phyloP scores from a whole-genome alignment of 2,797 vertebrate species.

The Halcyon leucocephala region DNA sequence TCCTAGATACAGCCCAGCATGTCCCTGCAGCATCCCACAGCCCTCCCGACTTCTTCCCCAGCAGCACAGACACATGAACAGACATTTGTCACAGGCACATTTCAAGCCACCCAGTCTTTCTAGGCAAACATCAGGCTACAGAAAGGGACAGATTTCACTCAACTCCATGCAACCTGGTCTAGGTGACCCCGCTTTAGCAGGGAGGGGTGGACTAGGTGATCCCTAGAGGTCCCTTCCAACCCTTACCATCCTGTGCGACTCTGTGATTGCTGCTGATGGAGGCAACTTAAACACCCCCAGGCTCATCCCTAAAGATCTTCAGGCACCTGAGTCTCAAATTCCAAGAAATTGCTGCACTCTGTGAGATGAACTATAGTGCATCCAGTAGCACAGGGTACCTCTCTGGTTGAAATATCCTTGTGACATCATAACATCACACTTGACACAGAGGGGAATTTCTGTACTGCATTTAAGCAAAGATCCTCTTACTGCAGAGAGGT shows the following conservation, averaged over 20 bases:
- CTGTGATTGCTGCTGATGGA: not conserved
- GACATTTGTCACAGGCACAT: not conserved
- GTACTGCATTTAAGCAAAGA: no score
- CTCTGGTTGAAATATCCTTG: not conserved
- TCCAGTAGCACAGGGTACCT: not conserved
- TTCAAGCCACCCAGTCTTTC: no score
- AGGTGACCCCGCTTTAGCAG: not conserved
- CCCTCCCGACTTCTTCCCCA: not conserved
- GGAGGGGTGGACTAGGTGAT: not conserved
- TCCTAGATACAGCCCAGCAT: not conserved
- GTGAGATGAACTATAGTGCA: not conserved
- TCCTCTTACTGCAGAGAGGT: no score
- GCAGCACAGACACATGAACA: not conserved
- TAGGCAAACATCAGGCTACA: not conserved
- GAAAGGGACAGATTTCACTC: not conserved
- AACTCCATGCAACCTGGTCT: not conserved
- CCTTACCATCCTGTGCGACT: not conserved
- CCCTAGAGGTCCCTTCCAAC: not conserved
- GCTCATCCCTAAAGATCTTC: not conserved
- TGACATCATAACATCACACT: accelerated
- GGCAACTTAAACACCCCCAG: not conserved
- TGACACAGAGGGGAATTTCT: not conserved
- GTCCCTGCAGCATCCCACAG: not conserved
- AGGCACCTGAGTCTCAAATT: not conserved
- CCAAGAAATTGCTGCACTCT: not conserved